Evolutionary conservation across 2,797 vertebrate species (phyloP), one percentile per base, ranked within the genome.

Genomic region (Cygnus olor): DNA sequence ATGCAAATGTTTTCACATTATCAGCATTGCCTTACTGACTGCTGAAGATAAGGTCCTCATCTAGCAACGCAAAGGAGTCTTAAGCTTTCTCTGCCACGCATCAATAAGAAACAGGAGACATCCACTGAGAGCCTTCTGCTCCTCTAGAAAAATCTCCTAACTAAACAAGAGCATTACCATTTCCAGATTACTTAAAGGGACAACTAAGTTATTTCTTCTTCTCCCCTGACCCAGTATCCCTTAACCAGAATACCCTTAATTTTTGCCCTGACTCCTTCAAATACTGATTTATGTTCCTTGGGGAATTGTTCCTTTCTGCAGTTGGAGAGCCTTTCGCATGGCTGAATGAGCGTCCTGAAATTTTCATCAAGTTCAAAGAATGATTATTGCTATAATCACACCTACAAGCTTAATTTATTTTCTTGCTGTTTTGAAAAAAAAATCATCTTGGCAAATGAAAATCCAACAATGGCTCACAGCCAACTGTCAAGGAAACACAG

Each of bases 41-140:
- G 60, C 44, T 79, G 69, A 94, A 92, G 88, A 86, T 81, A 94
- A 95, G 71, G 77, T 65, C 20, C 71, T 88, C 81, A 90, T 80
- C 42, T 28, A 69, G 49, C 36, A 85, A 54, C 16, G 64, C 71
- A 80, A 74, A 65, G 14, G 25, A 80, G 68, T 80, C 53, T 80
- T 80, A 20, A 66, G 14, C 44, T 89, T 42, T 70, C 57, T 69
- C 24, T 65, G 36, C 60, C 21, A 57, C 0, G 0, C 36, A 57
- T 57, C 70, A 80, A 54, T 54, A 57, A 85, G 53, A 70, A 96
- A 88, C 30, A 14, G 32, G 45, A 93, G 71, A 36, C 57, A 85
- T 61, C 25, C 44, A 44, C 24, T 45, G 25, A 81, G 11, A 60
- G 25, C 9, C 10, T 81, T 90, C n/a, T 15, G 13, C 49, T 86